Base-by-base conservation (phyloP, 1,140 invertebrate species). In the Heliconius congener region DNA sequence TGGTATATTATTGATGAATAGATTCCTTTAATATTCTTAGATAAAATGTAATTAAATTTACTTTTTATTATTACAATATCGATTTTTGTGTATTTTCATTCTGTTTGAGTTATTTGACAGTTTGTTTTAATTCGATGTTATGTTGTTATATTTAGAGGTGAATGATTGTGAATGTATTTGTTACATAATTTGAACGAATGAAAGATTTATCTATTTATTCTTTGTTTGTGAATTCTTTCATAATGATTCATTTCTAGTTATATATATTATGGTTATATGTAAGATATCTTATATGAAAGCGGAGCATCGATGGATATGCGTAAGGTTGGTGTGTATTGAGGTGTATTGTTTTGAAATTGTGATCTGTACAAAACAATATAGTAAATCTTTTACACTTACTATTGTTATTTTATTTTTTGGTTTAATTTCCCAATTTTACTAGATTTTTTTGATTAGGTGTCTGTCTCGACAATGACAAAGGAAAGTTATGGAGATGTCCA, bases 341-440 rank as follows among this genome's bases (percentile, higher is more conserved):
- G 83, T 86, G 81, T 90, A 91, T 90, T 91, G 90, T 93, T 90
- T 93, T 91, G 88, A 92, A 86, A 88, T 86, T 88, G 85, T 87
- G 83, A 85, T 86, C 80, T 91, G 87, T 91, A 89, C 89, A 90
- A 90, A 92, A 91, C 87, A 91, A 89, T 92, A 91, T 88, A 91
- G 89, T 89, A 86, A 88, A 86, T 89, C 86, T 90, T 92, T 90
- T 92, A 91, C 88, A 90, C 87, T 46, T 85, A 83, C 81, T 57
- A 86, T 79, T 84, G 74, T 80, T 90, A 27, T 89, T 88, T 86
- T 83, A 85, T 87, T 88, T 85, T 55, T 60, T 60, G 42, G 13
- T 46, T 46, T 0, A 46, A 46, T 46, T 46, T 46, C 13, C 42
- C 3, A 46, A 46, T 46, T 46, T 46, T 23, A 3, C 50, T 4